Evolutionary conservation across 2,888 invertebrate genomes (phyloP), one percentile per base, ranked within the genome.

Genomic region (Diadegma fenestrale): DNA sequence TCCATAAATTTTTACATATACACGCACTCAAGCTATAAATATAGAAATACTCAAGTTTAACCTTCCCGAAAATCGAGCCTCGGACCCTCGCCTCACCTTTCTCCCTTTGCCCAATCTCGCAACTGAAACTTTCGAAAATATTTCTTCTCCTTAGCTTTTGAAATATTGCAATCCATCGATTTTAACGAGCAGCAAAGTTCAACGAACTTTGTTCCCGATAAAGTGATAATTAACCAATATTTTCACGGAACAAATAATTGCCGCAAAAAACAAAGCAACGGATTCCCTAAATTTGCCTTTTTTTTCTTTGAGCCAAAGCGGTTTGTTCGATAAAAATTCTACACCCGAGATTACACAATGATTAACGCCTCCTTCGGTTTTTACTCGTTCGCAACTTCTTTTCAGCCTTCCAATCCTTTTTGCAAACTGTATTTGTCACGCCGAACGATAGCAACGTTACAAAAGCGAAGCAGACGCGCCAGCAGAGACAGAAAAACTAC

Each of bases 51-150:
- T 3, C 1, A 58, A 26, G 58, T 26, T 58, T 14, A 58, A 58
- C 22, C 26, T 58, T 58, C 14, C 58, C 14, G 26, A 58, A 58
- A 58, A 58, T 26, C 58, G 58, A 58, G 58, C 58, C 58, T 58
- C 22, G 54, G 54, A 54, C 54, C 0, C 54, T 22, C 54, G 12
- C 22, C 19, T 54, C 58, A n/a, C n/a, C n/a, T 2, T 58, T 58
- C 8, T 26, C 58, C 58, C 26, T 58, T 26, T 14, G 26, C 58
- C 26, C 14, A 26, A 17, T 5, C 12, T 26, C 26, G 26, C 58
- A 14, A 58, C 22, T 14, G 4, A 2, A 22, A 26, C 5, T 4
- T 58, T 26, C 4, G 6, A 26, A 26, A 26, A 26, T 12, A 58
- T 58, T 14, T 58, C 26, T 58, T 58, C 51, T 51, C 10, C 8